Evolutionary conservation across 1,140 invertebrate species (phyloP).

Genomic region (Lordiphosa collinella): DNA sequence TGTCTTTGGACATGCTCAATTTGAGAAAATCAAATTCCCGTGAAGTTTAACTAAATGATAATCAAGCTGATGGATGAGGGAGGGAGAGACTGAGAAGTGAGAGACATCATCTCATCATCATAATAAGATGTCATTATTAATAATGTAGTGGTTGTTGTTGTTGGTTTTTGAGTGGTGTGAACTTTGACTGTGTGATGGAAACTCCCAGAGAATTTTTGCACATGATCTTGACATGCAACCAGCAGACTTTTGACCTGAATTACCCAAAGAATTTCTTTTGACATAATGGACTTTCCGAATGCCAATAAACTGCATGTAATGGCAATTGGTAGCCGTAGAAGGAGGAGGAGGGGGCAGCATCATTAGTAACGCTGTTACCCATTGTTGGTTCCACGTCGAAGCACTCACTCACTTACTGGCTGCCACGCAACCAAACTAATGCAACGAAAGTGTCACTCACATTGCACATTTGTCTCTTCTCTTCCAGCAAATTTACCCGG

Average conservation of each 20-base stretch:
- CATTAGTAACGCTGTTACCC: constrained; percentile 68
- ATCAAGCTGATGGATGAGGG: constrained; percentile 22
- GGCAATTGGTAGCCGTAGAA: no score
- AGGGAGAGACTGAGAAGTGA: no score
- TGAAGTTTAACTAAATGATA: constrained; percentile 34
- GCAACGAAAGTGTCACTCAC: constrained; percentile 63
- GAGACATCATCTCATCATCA: not conserved
- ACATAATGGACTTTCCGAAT: constrained; percentile 55
- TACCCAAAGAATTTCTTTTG: not conserved
- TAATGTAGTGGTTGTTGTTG: no score
- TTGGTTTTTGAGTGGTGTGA: constrained; percentile 23
- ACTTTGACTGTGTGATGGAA: not conserved
- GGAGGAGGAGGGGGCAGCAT: constrained; percentile 3
- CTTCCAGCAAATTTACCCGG: constrained; percentile 88
- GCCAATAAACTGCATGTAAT: constrained; percentile 70
- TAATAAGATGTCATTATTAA: constrained; percentile 23
- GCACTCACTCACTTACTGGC: constrained; percentile 24
- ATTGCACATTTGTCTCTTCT: constrained; percentile 18
- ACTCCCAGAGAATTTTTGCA: constrained; percentile 3
- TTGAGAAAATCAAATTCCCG: constrained; percentile 53
- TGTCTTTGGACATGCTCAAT: constrained; percentile 47
- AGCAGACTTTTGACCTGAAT: not conserved
- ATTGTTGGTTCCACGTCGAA: constrained; percentile 59
- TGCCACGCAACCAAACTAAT: constrained; percentile 52
- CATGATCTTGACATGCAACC: constrained; percentile 40